Conservation (phyloP, 2,797 vertebrate species). For the Acanthiza pusilla region DNA sequence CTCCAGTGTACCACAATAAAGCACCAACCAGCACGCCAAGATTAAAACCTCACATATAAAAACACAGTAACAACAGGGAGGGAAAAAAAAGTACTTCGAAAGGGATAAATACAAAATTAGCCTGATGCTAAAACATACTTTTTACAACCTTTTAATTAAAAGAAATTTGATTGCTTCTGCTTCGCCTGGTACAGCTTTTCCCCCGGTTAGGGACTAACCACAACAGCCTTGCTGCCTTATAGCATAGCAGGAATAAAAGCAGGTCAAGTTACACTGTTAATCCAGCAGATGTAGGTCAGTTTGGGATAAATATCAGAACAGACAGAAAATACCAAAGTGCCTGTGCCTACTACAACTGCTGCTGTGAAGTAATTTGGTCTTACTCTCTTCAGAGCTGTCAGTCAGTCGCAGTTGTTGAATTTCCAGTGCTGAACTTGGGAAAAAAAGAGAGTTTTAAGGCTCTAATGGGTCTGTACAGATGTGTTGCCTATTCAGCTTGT, state of each 20-base stretch:
- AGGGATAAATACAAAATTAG: neutral
- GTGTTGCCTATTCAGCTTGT: neutral
- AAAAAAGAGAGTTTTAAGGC: neutral
- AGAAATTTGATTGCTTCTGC: neutral
- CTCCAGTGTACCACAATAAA: neutral
- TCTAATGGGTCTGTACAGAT: neutral
- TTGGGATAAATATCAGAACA: conserved; percentile 72
- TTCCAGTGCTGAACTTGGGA: neutral
- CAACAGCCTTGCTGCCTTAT: neutral
- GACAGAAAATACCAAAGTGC: conserved; percentile 56
- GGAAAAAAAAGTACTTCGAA: neutral
- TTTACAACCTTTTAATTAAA: neutral
- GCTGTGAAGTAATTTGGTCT: conserved; percentile 44
- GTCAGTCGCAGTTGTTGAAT: neutral
- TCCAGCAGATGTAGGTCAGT: conserved; percentile 77
- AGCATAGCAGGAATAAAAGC: conserved; percentile 66
- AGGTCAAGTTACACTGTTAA: conserved; percentile 70
- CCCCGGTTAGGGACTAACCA: conserved; percentile 13
- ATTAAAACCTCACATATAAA: neutral
- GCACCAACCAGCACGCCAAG: neutral
- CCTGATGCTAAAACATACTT: neutral
- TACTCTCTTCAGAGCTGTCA: conserved; percentile 40
- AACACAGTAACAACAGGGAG: neutral
- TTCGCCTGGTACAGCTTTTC: neutral
- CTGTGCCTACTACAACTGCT: conserved; percentile 30